Evolutionary conservation across 2,797 vertebrate genomes (phyloP).

Genomic region (Diplodus sargus): DNA sequence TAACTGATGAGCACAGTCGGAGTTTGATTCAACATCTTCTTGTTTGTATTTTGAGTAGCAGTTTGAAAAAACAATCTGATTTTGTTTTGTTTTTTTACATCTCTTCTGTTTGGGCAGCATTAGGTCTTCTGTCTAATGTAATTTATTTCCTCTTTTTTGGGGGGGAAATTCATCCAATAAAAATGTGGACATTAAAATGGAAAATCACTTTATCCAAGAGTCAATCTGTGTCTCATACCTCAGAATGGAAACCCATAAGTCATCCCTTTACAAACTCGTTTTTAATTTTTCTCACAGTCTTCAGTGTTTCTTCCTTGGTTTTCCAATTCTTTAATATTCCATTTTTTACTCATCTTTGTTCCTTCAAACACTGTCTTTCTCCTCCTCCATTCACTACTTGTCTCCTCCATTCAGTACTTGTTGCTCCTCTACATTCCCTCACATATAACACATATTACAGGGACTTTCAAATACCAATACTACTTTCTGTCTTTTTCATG

Average conservation of each 20-base stretch:
- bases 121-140: no score
- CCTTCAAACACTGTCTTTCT: not conserved
- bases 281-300: not conserved
- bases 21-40: not conserved
- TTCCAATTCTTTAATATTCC: not conserved
- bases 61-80: not conserved
- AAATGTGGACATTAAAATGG: no score
- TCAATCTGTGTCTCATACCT: conserved; percentile 10
- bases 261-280: not conserved
- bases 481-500: conserved; percentile 35
- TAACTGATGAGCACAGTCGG: not conserved
- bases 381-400: not conserved
- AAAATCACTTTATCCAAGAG: not conserved
- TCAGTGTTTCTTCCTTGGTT: conserved; percentile 1
- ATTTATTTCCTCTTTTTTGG: not conserved
- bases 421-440: conserved; percentile 8
- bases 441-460: not conserved
- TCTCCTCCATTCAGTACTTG: not conserved
- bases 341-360: not conserved
- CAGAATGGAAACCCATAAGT: not conserved
- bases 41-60: not conserved
- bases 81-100: not conserved
- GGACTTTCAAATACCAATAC: conserved; percentile 9
- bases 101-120: not conserved
- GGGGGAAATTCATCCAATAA: no score